Evolutionary conservation across 2,888 invertebrate species (phyloP).

Genomic region (Cerastoderma edule): DNA sequence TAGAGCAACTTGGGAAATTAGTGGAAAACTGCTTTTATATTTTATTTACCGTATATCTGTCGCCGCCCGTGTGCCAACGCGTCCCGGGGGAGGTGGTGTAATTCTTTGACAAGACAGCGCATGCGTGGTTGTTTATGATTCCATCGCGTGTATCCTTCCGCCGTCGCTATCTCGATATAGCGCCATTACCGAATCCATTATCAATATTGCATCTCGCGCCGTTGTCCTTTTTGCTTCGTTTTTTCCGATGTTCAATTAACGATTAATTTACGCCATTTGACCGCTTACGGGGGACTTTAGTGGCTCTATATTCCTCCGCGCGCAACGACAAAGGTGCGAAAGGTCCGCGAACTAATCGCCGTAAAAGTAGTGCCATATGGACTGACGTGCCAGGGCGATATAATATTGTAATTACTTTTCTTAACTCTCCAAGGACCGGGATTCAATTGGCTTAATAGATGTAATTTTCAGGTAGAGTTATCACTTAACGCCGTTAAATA

Average conservation of each 20-base stretch:
- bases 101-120: constrained; percentile 26
- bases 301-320: constrained; percentile 36
- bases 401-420: constrained; percentile 65
- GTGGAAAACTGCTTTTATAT: constrained; percentile 55
- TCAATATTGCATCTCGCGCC: constrained; percentile 39
- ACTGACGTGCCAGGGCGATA: constrained; percentile 57
- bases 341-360: constrained; percentile 60
- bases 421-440: constrained; percentile 55
- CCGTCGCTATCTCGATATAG: constrained; percentile 19
- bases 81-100: constrained; percentile 24
- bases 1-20: constrained; percentile 57
- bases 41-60: constrained; percentile 57
- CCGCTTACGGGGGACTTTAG: constrained; percentile 29
- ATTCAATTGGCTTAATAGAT: constrained; percentile 63
- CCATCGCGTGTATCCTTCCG: constrained; percentile 39
- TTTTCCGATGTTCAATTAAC: constrained; percentile 60
- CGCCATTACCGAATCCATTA: constrained; percentile 57
- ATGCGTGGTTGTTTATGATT: constrained; percentile 42
- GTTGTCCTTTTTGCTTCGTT: constrained; percentile 59
- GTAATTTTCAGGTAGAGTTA: constrained; percentile 60
- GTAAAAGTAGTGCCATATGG: constrained; percentile 51
- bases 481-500: constrained; percentile 59
- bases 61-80: constrained; percentile 30
- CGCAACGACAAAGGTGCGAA: constrained; percentile 47
- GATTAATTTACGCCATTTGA: constrained; percentile 57